A percentile compares a stretch with the other conserved stretches of the same genome.
phyloP scores from a whole-genome alignment of 1,140 invertebrate species.

The Brachionus sp. region DNA sequence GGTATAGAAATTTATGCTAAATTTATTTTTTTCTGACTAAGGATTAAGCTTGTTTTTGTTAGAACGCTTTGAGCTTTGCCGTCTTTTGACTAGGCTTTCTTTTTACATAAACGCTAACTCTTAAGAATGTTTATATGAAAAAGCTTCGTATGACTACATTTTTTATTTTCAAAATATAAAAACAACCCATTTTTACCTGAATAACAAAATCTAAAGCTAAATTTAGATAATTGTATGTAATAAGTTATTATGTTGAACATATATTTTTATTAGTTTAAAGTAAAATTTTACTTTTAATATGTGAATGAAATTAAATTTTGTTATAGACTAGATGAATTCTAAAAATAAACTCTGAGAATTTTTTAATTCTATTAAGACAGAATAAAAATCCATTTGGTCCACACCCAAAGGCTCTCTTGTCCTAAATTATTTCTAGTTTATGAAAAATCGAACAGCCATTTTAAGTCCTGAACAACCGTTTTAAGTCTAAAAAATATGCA shows the following conservation, averaged over 20 bases:
- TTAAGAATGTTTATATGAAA: neutral
- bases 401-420: too few species aligned
- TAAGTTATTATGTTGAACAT: neutral
- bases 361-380: too few species aligned
- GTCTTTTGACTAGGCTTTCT: neutral
- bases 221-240: neutral
- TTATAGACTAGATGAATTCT: too few species aligned
- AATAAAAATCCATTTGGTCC: too few species aligned
- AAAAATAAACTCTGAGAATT: too few species aligned
- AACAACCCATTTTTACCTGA: neutral
- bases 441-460: too few species aligned
- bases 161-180: neutral
- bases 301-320: too few species aligned
- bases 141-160: neutral
- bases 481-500: too few species aligned
- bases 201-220: neutral
- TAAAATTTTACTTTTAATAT: too few species aligned
- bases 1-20: constrained; percentile 4
- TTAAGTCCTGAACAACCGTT: too few species aligned
- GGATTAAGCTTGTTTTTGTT: neutral
- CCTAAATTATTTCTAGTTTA: too few species aligned
- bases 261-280: too few species aligned
- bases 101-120: neutral
- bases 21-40: neutral
- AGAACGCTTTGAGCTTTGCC: neutral